Conservation (phyloP, 2,113 vertebrate genomes). For the Corvus hawaiiensis region DNA sequence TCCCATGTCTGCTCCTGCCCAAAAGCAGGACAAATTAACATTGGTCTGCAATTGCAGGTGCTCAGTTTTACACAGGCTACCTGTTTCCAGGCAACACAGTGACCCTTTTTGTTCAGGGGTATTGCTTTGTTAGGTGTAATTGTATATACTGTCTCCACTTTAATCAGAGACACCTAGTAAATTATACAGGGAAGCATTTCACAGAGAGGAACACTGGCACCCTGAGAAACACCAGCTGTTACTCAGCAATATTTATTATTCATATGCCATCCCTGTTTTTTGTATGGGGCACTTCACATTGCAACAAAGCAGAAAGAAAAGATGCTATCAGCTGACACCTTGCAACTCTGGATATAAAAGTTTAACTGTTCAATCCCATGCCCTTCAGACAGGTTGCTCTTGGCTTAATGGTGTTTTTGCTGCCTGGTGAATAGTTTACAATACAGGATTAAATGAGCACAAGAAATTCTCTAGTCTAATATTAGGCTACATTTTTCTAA, state of each 20-base stretch:
- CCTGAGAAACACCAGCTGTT: slow-evolving; percentile 40
- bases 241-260: slow-evolving; percentile 41
- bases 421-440: neutral
- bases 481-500: neutral
- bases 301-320: slow-evolving; percentile 1
- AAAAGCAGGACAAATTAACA: slow-evolving; percentile 69
- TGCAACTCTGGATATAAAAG: neutral
- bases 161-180: slow-evolving; percentile 40
- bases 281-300: neutral
- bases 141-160: neutral
- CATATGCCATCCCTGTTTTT: neutral
- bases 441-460: neutral
- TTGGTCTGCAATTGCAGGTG: neutral
- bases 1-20: neutral
- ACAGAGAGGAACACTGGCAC: neutral
- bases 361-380: neutral
- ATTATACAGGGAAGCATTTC: slow-evolving; percentile 37
- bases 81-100: slow-evolving; percentile 59
- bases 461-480: neutral
- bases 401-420: neutral
- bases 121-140: slow-evolving; percentile 24
- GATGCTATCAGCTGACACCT: neutral
- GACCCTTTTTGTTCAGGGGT: slow-evolving; percentile 32
- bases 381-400: neutral
- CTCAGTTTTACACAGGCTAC: neutral